These are phyloP conservation scores for Zaprionus ghesquierei DNA, from an alignment of 1,140 invertebrate species.

Conservation along the genomic window DNA sequence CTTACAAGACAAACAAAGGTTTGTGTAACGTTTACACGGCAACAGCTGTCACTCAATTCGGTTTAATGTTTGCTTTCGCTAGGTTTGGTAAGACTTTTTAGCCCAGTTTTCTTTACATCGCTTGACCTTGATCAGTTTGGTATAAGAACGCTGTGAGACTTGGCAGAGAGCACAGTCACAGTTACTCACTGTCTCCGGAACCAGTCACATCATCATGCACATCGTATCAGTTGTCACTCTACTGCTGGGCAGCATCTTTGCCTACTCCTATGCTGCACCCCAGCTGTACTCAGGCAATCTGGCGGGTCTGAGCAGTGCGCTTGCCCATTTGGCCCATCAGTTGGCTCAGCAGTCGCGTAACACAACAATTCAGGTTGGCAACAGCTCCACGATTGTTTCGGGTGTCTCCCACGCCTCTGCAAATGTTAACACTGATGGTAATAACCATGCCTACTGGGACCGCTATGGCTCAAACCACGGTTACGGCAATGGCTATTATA, in stretches of 20 bases:
- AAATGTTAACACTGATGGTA: neutral
- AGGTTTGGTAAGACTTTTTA: neutral
- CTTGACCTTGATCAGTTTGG: neutral
- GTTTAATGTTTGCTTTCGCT: neutral
- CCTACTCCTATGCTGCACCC: neutral
- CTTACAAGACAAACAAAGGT: neutral
- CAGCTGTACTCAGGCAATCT: neutral
- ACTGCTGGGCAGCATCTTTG: constrained; percentile 23
- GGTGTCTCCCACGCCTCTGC: constrained; percentile 14
- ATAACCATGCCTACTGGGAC: neutral
- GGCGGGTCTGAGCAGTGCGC: neutral
- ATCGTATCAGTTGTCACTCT: constrained; percentile 17
- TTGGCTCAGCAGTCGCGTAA: neutral
- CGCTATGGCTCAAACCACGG: neutral
- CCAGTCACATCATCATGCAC: constrained; percentile 15
- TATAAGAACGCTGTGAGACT: constrained; percentile 7
- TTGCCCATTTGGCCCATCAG: constrained; percentile 13
- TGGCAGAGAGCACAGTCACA: constrained; percentile 10
- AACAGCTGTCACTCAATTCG: neutral
- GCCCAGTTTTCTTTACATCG: neutral
- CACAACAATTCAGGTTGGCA: neutral
- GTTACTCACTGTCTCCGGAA: neutral
- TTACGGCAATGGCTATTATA: neutral
- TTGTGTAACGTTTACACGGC: neutral
- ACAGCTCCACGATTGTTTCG: constrained; percentile 5